A percentile compares a stretch with the other conserved stretches of the same genome.
Evolutionary conservation across 1,140 invertebrate species (phyloP).

Genomic region (Nixonia krombeini): DNA sequence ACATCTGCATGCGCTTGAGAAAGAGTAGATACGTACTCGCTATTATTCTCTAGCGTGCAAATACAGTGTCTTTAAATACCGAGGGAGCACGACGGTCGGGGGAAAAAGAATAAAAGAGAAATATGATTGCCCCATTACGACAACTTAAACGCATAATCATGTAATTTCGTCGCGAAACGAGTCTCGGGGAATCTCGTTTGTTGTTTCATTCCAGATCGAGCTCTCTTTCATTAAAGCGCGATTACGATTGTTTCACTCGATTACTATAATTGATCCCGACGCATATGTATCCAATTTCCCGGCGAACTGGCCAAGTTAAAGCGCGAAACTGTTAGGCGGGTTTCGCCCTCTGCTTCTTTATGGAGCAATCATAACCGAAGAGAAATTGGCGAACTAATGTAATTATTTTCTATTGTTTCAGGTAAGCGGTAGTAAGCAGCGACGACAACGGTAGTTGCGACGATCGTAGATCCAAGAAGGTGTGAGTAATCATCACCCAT

Average conservation of each 20-base stretch:
- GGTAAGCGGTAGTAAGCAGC: conserved; percentile 51
- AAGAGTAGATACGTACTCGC: too few species aligned
- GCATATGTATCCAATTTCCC: conserved; percentile 21
- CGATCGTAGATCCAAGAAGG: conserved; percentile 37
- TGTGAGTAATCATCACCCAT: conserved; percentile 64
- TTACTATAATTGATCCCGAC: conserved; percentile 34
- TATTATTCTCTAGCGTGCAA: too few species aligned
- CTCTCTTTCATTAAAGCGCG: too few species aligned
- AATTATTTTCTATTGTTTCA: conserved; percentile 67
- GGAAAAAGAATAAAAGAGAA: too few species aligned
- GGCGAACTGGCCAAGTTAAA: conserved; percentile 22
- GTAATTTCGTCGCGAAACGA: too few species aligned
- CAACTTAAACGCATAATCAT: too few species aligned
- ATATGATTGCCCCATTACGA: too few species aligned
- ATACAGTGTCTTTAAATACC: too few species aligned
- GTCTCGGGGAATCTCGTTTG: too few species aligned
- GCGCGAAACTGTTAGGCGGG: conserved; percentile 19
- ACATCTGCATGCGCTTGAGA: too few species aligned
- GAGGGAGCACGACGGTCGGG: too few species aligned
- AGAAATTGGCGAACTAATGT: conserved; percentile 50
- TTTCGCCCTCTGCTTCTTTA: conserved; percentile 17
- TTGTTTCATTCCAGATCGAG: too few species aligned
- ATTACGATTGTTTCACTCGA: not conserved
- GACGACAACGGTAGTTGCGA: conserved; percentile 24
- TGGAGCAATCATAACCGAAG: conserved; percentile 14